Percentiles rank a stretch among this genome's conserved stretches.
Conservation (phyloP, 2,888 invertebrate species). For the Tetheella fluctuosa region DNA sequence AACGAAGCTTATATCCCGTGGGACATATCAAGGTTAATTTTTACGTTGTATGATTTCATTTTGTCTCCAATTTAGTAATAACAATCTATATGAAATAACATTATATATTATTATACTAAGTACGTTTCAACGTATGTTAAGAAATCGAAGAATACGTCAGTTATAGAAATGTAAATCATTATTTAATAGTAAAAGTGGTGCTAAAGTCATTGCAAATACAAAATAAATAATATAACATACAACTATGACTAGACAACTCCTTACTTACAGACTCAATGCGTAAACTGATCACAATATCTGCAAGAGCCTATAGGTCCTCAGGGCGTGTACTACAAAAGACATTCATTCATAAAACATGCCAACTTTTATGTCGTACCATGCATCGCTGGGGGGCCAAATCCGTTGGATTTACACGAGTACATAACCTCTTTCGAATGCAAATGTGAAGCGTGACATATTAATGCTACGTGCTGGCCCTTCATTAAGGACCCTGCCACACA, state of each 20-base stretch:
- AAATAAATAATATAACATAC: background rate
- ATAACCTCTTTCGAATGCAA: slow-evolving; percentile 53
- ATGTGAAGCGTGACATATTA: slow-evolving; percentile 62
- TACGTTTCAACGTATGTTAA: no score
- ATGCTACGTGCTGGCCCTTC: slow-evolving; percentile 39
- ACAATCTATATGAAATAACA: no score
- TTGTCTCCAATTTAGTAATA: background rate
- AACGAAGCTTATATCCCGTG: background rate
- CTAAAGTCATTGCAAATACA: no score
- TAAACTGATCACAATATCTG: background rate
- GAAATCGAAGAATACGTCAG: no score
- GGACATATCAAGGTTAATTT: slow-evolving; percentile 21
- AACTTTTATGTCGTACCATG: slow-evolving; percentile 42
- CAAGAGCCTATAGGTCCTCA: slow-evolving; percentile 13
- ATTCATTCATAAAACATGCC: slow-evolving; percentile 41
- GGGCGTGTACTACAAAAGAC: slow-evolving; percentile 8
- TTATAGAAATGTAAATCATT: no score
- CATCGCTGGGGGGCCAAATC: slow-evolving; percentile 47
- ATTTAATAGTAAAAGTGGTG: no score
- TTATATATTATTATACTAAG: no score
- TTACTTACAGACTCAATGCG: background rate
- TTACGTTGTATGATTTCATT: slow-evolving; percentile 14
- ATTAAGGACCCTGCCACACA: slow-evolving; percentile 23
- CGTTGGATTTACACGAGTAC: slow-evolving; percentile 32
- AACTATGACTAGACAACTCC: background rate